phyloP scores from a whole-genome alignment of 2,888 invertebrate genomes.

The Cistogaster globosa region DNA sequence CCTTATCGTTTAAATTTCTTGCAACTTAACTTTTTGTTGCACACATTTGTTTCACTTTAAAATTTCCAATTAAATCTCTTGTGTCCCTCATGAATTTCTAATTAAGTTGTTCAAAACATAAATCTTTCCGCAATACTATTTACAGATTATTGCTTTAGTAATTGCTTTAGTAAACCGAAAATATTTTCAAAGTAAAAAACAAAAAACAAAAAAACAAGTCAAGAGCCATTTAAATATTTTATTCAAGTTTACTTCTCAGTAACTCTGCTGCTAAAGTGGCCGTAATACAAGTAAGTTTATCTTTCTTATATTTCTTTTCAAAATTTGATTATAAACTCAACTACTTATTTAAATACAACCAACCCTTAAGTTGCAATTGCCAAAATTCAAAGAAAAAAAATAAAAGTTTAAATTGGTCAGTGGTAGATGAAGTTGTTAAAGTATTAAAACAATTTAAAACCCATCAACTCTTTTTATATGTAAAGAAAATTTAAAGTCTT shows the following conservation, averaged over 20 bases:
- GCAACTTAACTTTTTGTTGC: too few species aligned
- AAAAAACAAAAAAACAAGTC: too few species aligned
- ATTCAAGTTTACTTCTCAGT: neutral
- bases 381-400: neutral
- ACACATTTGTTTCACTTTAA: too few species aligned
- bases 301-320: too few species aligned
- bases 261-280: neutral
- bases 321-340: slow-evolving; percentile 48
- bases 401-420: slow-evolving; percentile 36
- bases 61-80: too few species aligned
- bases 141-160: slow-evolving; percentile 18
- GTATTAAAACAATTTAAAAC: too few species aligned
- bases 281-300: slow-evolving; percentile 15
- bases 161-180: neutral
- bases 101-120: slow-evolving; percentile 45
- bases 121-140: slow-evolving; percentile 16
- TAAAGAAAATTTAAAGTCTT: too few species aligned
- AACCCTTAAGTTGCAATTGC: slow-evolving; percentile 30
- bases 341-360: slow-evolving; percentile 46
- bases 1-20: too few species aligned
- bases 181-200: neutral
- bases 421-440: slow-evolving; percentile 16
- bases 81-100: slow-evolving; percentile 28
- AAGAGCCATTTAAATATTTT: slow-evolving; percentile 27
- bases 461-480: too few species aligned